Base-by-base conservation (phyloP, 2,888 invertebrate species). In the Oligia strigilis region DNA sequence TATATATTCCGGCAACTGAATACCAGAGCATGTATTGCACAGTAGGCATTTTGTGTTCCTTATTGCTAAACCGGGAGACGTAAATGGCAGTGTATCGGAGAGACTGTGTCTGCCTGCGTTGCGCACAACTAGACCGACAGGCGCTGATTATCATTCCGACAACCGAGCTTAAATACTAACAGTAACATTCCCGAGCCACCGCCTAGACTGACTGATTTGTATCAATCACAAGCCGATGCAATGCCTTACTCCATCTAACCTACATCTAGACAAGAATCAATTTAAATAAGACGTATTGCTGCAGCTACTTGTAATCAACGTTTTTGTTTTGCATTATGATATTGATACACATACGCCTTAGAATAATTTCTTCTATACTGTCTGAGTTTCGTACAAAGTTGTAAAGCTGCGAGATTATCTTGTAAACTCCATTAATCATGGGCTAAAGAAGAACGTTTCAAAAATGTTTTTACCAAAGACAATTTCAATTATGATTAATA, bases 61-160 rank as follows among this genome's bases (percentile, higher is more conserved):
- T 92, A 91, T 94, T 94, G 92, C 94, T 87, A 87, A 92, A 93
- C 88, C 85, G 84, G 88, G 91, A 91, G 89, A 92, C 91, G 75
- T 93, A 94, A 93, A 94, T 92, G 93, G 93, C 83, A 88, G 87
- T 90, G 81, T 89, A 87, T 90, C 88, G 88, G 81, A 86, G 85
- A 83, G 82, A 84, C 78, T 80, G 77, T 80, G 78, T 77, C 82
- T 83, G 66, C 75, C 82, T 83, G 66, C 74, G 86, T 78, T 88
- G 83, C 81, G 81, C 80, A 75, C 76, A 83, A 85, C 83, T 64
- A 85, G 85, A 81, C 83, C 82, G 86, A 86, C 88, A 78, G 85
- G 82, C 82, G 86, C 88, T 91, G 90, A 92, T 93, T 93, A 91
- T 93, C 88, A 94, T 93, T 91, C 92, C 90, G 85, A 84, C 84